Conservation (phyloP, 2,888 invertebrate genomes). For the Drosophila rellima region DNA sequence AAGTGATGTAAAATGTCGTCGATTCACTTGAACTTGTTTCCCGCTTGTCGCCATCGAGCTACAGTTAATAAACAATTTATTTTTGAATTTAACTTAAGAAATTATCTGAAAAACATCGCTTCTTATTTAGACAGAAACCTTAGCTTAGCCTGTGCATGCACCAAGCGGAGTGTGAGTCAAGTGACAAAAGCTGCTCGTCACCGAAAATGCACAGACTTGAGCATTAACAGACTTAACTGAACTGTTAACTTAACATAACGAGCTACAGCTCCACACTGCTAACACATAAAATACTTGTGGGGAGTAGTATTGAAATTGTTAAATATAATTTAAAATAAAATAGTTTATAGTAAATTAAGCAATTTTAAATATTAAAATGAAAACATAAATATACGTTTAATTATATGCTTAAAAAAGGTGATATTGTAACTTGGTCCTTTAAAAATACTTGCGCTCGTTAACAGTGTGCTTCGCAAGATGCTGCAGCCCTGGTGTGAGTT, state of each 20-base stretch:
- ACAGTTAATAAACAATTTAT: conserved; percentile 3
- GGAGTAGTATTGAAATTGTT: background rate
- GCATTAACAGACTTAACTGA: background rate
- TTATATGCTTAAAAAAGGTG: background rate
- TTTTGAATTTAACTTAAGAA: background rate
- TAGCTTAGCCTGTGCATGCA: conserved; percentile 12
- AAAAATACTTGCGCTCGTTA: conserved; percentile 33
- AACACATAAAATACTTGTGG: conserved; percentile 2
- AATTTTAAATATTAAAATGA: background rate
- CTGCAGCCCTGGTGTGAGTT: conserved; percentile 43
- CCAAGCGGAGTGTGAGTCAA: background rate
- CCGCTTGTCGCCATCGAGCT: conserved; percentile 66
- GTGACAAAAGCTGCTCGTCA: conserved; percentile 11
- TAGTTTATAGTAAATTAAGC: background rate
- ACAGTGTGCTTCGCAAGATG: conserved; percentile 7
- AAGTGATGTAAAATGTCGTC: conserved; percentile 46
- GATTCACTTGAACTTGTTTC: conserved; percentile 38
- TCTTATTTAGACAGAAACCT: conserved; percentile 25
- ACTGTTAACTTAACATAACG: conserved; percentile 5
- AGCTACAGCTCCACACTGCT: conserved; percentile 15
- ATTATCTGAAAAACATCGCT: background rate
- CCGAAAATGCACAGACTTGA: background rate
- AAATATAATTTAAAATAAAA: background rate
- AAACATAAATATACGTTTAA: background rate
- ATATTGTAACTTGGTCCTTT: background rate